Conservation (phyloP, 2,888 invertebrate species). For the Yponomeuta malinellus region DNA sequence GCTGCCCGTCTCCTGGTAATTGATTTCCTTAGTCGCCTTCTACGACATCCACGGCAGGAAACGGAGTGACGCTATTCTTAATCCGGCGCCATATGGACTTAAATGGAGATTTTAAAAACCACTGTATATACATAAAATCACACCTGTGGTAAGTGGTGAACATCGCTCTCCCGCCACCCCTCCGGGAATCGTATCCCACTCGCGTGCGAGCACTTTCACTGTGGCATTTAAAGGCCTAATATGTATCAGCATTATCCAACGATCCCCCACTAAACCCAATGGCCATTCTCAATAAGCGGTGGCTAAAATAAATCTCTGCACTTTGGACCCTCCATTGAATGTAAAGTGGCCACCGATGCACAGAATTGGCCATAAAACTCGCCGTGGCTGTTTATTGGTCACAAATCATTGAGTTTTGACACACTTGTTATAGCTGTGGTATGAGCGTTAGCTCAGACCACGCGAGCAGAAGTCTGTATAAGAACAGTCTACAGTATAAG, state of each 20-base stretch:
- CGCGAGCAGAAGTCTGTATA: not conserved
- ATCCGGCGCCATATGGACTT: too few species aligned
- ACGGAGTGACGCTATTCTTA: too few species aligned
- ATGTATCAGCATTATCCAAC: not conserved
- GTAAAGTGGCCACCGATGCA: conserved; percentile 12
- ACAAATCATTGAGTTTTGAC: conserved; percentile 8
- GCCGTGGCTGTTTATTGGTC: conserved; percentile 7
- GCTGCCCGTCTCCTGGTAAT: too few species aligned
- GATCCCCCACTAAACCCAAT: not conserved
- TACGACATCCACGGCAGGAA: too few species aligned
- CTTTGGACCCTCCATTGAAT: conserved; percentile 5
- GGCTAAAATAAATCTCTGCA: conserved; percentile 8
- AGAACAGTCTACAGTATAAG: too few species aligned
- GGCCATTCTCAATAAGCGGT: not conserved
- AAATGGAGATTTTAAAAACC: too few species aligned
- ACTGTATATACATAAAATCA: too few species aligned
- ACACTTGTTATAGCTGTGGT: not conserved
- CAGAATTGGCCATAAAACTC: conserved; percentile 9
- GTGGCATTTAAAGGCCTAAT: not conserved
- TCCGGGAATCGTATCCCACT: too few species aligned
- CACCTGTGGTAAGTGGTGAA: too few species aligned
- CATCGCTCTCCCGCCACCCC: too few species aligned
- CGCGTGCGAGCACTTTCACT: too few species aligned
- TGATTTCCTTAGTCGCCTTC: too few species aligned
- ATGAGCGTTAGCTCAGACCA: not conserved